Evolutionary conservation across 2,797 vertebrate genomes (phyloP).

Genomic region (Morelia viridis): DNA sequence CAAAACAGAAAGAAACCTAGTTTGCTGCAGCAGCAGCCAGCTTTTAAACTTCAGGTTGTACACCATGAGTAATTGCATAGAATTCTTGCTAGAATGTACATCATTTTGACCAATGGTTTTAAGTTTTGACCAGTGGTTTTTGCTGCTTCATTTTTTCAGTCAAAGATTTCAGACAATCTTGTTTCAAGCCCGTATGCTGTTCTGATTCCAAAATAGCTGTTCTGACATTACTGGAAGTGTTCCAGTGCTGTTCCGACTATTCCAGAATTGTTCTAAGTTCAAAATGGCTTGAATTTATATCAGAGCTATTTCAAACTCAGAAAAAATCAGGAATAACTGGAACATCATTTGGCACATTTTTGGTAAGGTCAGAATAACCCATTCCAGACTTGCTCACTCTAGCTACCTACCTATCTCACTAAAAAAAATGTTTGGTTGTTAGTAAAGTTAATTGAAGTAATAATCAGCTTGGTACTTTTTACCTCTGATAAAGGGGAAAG

Average conservation of each 20-base stretch:
- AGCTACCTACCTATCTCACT: not conserved
- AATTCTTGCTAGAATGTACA: not conserved
- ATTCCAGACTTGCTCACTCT: not conserved
- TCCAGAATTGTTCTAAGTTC: not conserved
- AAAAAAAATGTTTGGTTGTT: constrained; percentile 41
- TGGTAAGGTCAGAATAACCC: not conserved
- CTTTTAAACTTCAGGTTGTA: constrained; percentile 33
- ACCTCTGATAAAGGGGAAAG: constrained; percentile 28
- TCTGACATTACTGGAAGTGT: not conserved
- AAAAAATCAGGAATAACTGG: not conserved
- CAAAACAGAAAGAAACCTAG: not conserved
- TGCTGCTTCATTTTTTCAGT: not conserved
- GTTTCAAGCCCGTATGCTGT: not conserved
- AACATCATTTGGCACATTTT: not conserved
- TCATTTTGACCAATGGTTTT: not conserved
- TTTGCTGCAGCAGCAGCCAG: not conserved
- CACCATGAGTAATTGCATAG: constrained; percentile 18
- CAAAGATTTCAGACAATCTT: constrained; percentile 1
- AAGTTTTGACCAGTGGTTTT: not conserved
- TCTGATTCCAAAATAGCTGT: not conserved
- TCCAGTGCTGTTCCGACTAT: not conserved
- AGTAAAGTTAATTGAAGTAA: constrained; percentile 40
- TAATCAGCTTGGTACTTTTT: constrained; percentile 22
- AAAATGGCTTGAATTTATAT: not conserved
- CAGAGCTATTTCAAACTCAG: not conserved